Conservation (phyloP, 2,113 vertebrate species). For the Panthera leo region DNA sequence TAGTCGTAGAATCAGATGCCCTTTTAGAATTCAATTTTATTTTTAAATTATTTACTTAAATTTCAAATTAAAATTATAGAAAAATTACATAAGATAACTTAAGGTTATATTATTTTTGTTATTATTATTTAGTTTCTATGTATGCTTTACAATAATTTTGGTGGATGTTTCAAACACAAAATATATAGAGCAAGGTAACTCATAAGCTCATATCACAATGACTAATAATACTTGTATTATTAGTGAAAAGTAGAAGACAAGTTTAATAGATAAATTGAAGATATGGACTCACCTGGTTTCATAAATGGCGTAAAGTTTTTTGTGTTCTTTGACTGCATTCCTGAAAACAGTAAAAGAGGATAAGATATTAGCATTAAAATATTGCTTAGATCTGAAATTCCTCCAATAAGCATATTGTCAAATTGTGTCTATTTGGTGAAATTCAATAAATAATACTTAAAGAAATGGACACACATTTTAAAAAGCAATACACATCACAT, state of each 20-base stretch:
- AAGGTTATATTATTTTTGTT: neutral
- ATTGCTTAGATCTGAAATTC: neutral
- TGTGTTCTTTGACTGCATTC: constrained; percentile 95
- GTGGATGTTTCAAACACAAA: neutral
- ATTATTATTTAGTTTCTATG: neutral
- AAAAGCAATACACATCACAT: neutral
- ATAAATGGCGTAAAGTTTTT: constrained; percentile 94
- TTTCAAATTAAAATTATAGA: neutral
- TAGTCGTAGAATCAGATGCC: neutral
- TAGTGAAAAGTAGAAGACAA: neutral
- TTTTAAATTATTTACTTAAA: neutral
- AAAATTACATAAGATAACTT: neutral
- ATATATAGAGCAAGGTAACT: neutral
- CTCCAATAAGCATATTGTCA: neutral
- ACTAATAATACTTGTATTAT: neutral
- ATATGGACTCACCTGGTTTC: constrained; percentile 91
- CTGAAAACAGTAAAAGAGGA: constrained; percentile 85
- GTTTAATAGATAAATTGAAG: neutral
- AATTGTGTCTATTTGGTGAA: neutral
- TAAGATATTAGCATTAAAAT: neutral
- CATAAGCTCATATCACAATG: neutral
- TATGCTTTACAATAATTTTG: neutral
- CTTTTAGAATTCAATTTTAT: neutral
- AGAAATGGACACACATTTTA: neutral
- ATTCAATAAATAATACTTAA: neutral